Evolutionary conservation across 2,888 invertebrate species (phyloP).

Genomic region (Cephus runcator): DNA sequence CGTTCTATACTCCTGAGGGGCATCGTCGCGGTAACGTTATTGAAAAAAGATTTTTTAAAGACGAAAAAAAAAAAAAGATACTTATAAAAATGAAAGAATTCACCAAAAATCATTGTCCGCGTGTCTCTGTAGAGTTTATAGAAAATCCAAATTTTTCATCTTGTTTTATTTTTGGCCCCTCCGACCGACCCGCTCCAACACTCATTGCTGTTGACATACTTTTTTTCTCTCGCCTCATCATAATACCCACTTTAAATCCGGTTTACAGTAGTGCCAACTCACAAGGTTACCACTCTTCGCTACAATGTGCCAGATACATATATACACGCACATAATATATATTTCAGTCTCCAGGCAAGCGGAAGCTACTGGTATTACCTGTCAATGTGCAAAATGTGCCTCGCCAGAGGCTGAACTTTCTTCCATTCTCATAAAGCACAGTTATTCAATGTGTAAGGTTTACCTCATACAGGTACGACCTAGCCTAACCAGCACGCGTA

Average conservation of each 20-base stretch:
- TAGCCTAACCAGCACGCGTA: neutral
- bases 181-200: neutral
- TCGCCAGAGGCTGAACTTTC: neutral
- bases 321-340: neutral
- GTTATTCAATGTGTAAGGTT: neutral
- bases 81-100: too few relatives aligned
- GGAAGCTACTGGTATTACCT: neutral
- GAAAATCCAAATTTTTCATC: neutral
- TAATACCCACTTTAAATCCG: neutral
- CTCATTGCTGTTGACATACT: neutral
- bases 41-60: neutral
- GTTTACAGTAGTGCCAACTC: neutral
- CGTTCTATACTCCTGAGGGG: too few relatives aligned
- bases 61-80: too few relatives aligned
- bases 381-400: neutral
- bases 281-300: neutral
- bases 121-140: neutral
- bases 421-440: neutral
- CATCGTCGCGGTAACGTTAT: neutral
- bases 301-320: neutral
- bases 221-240: neutral
- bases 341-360: neutral
- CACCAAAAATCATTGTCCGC: too few relatives aligned
- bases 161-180: neutral
- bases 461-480: neutral